These are phyloP conservation scores for Gastrophysa polygoni DNA, from an alignment of 2,888 invertebrate genomes.

Conservation along the genomic window DNA sequence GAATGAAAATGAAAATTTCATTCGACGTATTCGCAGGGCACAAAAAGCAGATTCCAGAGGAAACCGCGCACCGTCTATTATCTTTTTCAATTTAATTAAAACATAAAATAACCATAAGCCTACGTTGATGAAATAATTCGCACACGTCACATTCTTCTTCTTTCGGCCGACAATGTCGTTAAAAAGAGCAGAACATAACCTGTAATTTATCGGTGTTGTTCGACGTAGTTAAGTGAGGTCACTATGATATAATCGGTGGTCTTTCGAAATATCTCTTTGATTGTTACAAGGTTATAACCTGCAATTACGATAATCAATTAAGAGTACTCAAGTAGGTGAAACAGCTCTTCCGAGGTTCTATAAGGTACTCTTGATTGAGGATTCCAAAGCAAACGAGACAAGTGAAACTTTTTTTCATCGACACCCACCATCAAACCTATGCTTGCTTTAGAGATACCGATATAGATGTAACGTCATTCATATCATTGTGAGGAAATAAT, in stretches of 20 bases:
- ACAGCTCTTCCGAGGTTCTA: no score
- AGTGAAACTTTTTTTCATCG: no score
- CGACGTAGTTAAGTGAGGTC: constrained; percentile 12
- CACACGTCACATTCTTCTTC: constrained; percentile 41
- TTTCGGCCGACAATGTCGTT: constrained; percentile 38
- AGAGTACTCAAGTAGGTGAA: no score
- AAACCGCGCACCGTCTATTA: constrained; percentile 48
- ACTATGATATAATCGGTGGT: not conserved
- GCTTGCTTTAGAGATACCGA: no score
- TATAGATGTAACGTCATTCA: no score
- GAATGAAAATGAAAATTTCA: constrained; percentile 56
- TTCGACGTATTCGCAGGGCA: constrained; percentile 45
- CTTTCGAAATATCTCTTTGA: no score
- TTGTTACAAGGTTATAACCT: no score
- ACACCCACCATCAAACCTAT: no score
- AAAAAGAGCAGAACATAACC: constrained; percentile 32
- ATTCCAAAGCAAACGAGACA: no score
- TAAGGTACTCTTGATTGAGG: no score
- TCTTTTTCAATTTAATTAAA: constrained; percentile 56
- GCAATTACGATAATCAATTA: no score
- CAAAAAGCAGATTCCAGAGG: constrained; percentile 46
- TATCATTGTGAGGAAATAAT: no score
- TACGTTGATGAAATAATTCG: constrained; percentile 45
- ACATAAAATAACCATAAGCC: constrained; percentile 55
- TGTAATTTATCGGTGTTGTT: constrained; percentile 23